Evolutionary conservation across 2,888 invertebrate species (phyloP).

Genomic region (Tortricodes alternella): DNA sequence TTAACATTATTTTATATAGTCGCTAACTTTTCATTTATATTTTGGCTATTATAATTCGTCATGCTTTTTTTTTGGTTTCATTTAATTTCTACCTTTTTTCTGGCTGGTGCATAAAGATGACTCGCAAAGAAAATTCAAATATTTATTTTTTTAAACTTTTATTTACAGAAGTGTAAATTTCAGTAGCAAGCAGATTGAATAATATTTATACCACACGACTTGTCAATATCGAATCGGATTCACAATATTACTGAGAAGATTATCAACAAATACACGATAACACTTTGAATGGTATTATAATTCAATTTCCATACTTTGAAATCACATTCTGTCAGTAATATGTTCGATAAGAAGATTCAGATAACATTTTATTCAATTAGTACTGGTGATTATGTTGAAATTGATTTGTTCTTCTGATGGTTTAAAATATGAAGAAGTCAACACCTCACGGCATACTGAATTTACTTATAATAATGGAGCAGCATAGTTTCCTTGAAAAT

Average conservation of each 20-base stretch:
- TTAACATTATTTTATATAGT: constrained; percentile 31
- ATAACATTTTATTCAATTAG: background rate
- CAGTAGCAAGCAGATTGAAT: constrained; percentile 56
- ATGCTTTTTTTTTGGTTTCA: constrained; percentile 53
- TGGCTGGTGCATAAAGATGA: background rate
- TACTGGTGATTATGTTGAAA: constrained; percentile 18
- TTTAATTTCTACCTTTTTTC: constrained; percentile 33
- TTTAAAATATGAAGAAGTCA: constrained; percentile 2
- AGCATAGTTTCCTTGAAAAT: constrained; percentile 4
- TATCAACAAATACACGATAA: constrained; percentile 22
- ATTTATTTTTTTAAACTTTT: constrained; percentile 52
- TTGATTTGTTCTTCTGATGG: constrained; percentile 14
- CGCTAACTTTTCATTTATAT: constrained; percentile 49
- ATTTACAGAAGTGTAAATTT: constrained; percentile 71
- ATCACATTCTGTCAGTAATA: constrained; percentile 7
- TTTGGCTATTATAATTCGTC: constrained; percentile 47
- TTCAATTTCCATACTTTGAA: constrained; percentile 15
- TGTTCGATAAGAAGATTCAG: constrained; percentile 5
- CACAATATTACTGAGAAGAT: constrained; percentile 23
- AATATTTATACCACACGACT: constrained; percentile 49
- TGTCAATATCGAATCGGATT: constrained; percentile 36
- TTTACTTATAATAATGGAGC: constrained; percentile 13
- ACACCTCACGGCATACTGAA: constrained; percentile 17
- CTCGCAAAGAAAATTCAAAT: constrained; percentile 35
- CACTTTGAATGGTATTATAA: constrained; percentile 23